Evolutionary conservation across 2,888 invertebrate species (phyloP), one percentile per base, ranked within the genome.

Genomic region (Strigamia crassipes): DNA sequence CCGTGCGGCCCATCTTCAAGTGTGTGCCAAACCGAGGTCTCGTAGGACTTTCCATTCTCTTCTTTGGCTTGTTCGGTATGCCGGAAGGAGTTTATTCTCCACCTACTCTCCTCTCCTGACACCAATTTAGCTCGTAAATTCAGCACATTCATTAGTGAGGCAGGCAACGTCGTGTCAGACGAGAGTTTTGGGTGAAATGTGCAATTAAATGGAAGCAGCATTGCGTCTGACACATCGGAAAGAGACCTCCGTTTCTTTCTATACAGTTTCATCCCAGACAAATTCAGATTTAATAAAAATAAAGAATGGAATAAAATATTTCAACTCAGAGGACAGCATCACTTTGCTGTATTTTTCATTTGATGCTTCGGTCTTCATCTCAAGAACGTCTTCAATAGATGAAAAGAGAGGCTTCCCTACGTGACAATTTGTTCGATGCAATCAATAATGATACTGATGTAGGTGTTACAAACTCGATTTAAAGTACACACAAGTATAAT

Each of bases 111-210:
- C 61, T 61, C 61, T 61, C 61, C 21, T 61, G 61, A 61, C 61
- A 61, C 61, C 61, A 61, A 61, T 61, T 61, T 61, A 18, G 21
- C 61, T 61, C 61, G 61, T 61, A 61, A 61, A 61, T 61, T 61
- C 61, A 18, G 61, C 18, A 21, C 61, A n/a, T 61, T 61, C 61
- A 61, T 61, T 61, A 61, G 61, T n/a, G 61, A 61, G 18, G 61
- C 61, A 21, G 61, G 61, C 61, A 61, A 61, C 61, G 61, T 21
- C 21, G 61, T 18, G 61, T 18, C 61, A 61, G 61, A 61, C 21
- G 61, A 61, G 61, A n/a, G 21, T 61, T 61, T 61, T 61, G 10
- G 61, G 13, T 61, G 61, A 61, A 61, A 61, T 21, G n/a, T 61
- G 61, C 61, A 61, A 61, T 61, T 61, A 61, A 61, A 61, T 21